Evolutionary conservation across 2,113 vertebrate species (phyloP).

Genomic region (Melanostigma gelatinosum): DNA sequence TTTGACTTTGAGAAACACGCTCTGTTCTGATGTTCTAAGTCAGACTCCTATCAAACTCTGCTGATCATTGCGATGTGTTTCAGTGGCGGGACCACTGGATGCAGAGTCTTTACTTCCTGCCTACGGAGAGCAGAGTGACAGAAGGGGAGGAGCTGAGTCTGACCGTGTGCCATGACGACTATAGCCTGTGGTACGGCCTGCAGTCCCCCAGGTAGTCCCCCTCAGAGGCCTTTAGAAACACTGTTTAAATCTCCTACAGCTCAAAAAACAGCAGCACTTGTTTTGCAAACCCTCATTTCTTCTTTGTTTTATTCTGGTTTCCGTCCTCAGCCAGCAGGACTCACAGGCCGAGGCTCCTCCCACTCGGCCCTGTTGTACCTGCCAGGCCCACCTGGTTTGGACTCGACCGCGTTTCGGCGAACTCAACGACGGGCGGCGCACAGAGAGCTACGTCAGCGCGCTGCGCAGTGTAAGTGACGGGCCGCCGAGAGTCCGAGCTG

Average conservation of each 20-base stretch:
- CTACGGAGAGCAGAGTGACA: constrained; percentile 80
- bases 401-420: constrained; percentile 92
- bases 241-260: too few relatives aligned
- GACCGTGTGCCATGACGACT: constrained; percentile 90
- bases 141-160: constrained; percentile 84
- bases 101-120: constrained; percentile 98
- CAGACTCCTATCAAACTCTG: background rate
- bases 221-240: background rate
- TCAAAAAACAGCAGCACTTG: background rate
- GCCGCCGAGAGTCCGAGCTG: rapidly evolving
- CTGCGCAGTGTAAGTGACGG: constrained; percentile 85
- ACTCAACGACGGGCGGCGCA: constrained; percentile 88
- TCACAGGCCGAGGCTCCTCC: background rate
- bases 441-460: constrained; percentile 81
- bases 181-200: constrained; percentile 93
- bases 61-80: constrained; percentile 29
- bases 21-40: background rate
- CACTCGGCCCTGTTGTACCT: constrained; percentile 88
- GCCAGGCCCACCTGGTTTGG: constrained; percentile 95
- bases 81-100: constrained; percentile 99
- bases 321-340: constrained; percentile 58
- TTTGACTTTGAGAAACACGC: too few relatives aligned
- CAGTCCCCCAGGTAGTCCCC: constrained; percentile 58
- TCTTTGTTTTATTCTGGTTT: background rate
- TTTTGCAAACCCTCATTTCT: too few relatives aligned